phyloP scores from a whole-genome alignment of 2,113 vertebrate genomes.

The Psophia crepitans region DNA sequence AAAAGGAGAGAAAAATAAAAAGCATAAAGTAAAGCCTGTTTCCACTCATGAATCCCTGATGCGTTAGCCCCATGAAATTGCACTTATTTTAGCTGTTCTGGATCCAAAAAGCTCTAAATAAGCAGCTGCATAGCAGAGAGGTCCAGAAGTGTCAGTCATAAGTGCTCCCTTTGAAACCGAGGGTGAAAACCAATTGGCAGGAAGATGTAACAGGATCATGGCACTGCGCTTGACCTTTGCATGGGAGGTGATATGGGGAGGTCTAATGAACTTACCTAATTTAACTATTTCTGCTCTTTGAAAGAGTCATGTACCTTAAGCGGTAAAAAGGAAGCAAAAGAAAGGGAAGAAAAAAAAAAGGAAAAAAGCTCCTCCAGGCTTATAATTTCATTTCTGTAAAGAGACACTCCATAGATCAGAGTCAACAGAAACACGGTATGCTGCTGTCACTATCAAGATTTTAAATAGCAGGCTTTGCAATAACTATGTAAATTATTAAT shows the following conservation, averaged over 20 bases:
- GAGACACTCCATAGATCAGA: constrained; percentile 18
- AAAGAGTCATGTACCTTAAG: background rate
- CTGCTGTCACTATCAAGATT: constrained; percentile 40
- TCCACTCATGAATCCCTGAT: constrained; percentile 53
- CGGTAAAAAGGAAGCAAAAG: background rate
- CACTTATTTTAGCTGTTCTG: constrained; percentile 52
- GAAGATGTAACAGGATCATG: constrained; percentile 69
- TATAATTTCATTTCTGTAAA: background rate
- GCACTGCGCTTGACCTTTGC: constrained; percentile 68
- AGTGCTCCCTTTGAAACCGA: constrained; percentile 69
- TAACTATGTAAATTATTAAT: constrained; percentile 67
- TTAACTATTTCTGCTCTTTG: constrained; percentile 62
- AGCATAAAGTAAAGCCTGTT: background rate
- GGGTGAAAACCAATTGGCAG: constrained; percentile 71
- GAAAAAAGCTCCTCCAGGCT: background rate
- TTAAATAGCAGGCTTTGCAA: constrained; percentile 60
- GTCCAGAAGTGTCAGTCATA: constrained; percentile 67
- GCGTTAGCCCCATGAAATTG: constrained; percentile 18
- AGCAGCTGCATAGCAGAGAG: constrained; percentile 69
- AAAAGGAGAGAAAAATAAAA: background rate
- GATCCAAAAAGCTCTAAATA: constrained; percentile 66
- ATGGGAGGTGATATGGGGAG: constrained; percentile 17
- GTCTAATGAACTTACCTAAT: constrained; percentile 58
- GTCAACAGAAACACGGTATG: constrained; percentile 10
- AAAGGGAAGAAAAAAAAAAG: background rate